Conservation (phyloP, 2,113 vertebrate species). For the Protobothrops flavoviridis region DNA sequence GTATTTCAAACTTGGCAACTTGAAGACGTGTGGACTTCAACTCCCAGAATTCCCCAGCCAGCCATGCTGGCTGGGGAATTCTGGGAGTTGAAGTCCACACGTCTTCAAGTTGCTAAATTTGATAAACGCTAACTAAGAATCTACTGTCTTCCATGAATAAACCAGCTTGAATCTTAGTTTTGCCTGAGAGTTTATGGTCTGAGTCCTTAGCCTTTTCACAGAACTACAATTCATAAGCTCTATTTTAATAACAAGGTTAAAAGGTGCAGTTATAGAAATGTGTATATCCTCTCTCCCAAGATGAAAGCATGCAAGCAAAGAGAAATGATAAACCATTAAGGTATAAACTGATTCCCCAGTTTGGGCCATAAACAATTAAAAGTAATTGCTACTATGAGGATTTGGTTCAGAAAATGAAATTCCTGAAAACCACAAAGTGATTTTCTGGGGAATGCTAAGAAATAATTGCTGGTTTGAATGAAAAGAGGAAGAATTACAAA, state of each 20-base stretch:
- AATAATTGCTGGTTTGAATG: background rate
- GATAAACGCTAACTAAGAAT: background rate
- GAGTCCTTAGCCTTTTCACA: no score
- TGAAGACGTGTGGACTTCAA: background rate
- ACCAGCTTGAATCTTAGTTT: background rate
- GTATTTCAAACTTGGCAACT: background rate
- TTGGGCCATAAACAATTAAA: background rate
- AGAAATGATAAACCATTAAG: background rate
- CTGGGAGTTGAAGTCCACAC: background rate
- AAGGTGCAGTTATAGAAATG: background rate
- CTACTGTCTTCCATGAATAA: background rate
- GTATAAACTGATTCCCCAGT: background rate
- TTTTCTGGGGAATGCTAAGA: background rate
- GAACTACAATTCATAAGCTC: background rate
- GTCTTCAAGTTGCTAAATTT: background rate
- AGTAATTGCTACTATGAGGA: background rate
- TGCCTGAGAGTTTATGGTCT: background rate
- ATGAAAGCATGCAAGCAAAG: background rate
- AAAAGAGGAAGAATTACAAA: background rate
- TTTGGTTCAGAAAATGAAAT: background rate
- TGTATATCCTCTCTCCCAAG: background rate
- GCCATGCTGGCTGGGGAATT: background rate
- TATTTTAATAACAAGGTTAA: background rate
- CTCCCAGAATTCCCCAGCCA: background rate
- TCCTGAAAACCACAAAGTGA: background rate